phyloP scores from a whole-genome alignment of 2,888 invertebrate species.

The Apotomis turbidana region DNA sequence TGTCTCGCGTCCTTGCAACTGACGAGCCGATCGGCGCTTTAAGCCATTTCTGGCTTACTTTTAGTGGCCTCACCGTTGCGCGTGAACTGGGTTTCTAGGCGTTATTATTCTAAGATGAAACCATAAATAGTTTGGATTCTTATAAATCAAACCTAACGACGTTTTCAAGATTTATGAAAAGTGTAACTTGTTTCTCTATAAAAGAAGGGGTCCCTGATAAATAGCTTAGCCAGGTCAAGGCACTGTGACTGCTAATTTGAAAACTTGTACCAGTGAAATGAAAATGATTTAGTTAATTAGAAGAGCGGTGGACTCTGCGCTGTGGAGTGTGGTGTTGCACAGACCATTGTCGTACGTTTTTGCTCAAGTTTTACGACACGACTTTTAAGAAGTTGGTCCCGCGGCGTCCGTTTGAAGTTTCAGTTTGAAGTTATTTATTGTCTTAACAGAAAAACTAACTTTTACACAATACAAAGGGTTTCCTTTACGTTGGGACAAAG shows the following conservation, averaged over 20 bases:
- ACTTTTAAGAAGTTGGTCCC: slow-evolving; percentile 23
- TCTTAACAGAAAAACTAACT: slow-evolving; percentile 28
- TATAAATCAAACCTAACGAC: too few species aligned
- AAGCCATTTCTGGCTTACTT: too few species aligned
- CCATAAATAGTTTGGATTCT: too few species aligned
- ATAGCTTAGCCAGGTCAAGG: slow-evolving; percentile 19
- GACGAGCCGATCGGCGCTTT: too few species aligned
- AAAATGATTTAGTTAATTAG: slow-evolving; percentile 34
- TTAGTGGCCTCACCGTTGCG: too few species aligned
- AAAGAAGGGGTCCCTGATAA: too few species aligned
- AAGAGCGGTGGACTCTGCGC: slow-evolving; percentile 14
- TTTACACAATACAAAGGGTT: slow-evolving; percentile 18
- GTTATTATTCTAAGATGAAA: too few species aligned
- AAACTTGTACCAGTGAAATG: slow-evolving; percentile 31
- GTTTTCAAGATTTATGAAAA: too few species aligned
- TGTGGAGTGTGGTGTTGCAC: slow-evolving; percentile 2
- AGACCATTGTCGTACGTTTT: slow-evolving; percentile 10
- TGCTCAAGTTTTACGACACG: slow-evolving; percentile 8
- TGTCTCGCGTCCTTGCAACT: too few species aligned
- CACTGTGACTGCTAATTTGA: slow-evolving; percentile 21
- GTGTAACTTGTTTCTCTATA: too few species aligned
- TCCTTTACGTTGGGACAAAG: too few species aligned
- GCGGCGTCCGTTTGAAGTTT: slow-evolving; percentile 18
- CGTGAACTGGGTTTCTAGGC: too few species aligned
- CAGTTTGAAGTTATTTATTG: slow-evolving; percentile 36